Evolutionary conservation across 2,113 vertebrate genomes (phyloP).

Genomic region (Coracopsis vasa): DNA sequence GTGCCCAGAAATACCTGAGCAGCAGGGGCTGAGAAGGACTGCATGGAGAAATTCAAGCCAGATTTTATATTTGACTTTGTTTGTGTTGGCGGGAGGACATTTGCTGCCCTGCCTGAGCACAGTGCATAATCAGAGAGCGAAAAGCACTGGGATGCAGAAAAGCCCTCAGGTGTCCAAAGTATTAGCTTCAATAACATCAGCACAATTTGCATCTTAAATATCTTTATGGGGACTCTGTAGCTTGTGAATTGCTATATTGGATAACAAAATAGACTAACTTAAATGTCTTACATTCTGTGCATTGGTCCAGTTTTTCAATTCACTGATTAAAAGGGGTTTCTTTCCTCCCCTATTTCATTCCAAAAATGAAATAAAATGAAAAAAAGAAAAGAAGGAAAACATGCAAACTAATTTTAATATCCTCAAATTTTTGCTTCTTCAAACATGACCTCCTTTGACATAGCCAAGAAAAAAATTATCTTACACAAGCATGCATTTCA

Average conservation of each 20-base stretch:
- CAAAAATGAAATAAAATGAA: not conserved
- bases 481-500: not conserved
- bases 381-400: not conserved
- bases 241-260: not conserved
- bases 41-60: not conserved
- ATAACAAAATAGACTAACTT: not conserved
- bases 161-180: not conserved
- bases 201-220: conserved; percentile 44
- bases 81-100: not conserved
- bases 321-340: not conserved
- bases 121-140: not conserved
- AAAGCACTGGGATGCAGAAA: not conserved
- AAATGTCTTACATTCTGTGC: not conserved
- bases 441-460: not conserved
- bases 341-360: not conserved
- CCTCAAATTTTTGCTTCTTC: not conserved
- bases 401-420: not conserved
- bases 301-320: not conserved
- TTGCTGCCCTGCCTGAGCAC: not conserved
- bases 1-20: not conserved
- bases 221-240: not conserved
- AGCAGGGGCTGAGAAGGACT: not conserved
- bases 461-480: not conserved
- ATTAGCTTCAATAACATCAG: not conserved
- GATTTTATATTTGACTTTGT: not conserved